phyloP scores from a whole-genome alignment of 2,113 vertebrate genomes.

The Notarius lentiginosus region DNA sequence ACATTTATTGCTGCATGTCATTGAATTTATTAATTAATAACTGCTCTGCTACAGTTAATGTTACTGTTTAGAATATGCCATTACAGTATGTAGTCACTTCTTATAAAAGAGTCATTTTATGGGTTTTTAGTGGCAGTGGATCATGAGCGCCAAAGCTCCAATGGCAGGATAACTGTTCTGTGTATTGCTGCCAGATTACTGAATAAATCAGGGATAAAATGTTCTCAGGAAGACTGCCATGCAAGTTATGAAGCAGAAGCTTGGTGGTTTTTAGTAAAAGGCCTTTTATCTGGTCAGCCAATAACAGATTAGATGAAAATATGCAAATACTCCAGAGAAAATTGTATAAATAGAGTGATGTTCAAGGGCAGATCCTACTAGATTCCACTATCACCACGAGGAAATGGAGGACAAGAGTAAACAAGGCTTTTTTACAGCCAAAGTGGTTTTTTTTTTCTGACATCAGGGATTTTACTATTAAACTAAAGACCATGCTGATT shows the following conservation, averaged over 20 bases:
- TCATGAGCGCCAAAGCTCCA: not conserved
- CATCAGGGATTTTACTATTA: not conserved
- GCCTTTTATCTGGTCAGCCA: not conserved
- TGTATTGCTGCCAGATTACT: slow-evolving; percentile 1
- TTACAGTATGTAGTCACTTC: not conserved
- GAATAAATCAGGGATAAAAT: not conserved
- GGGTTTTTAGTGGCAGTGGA: not conserved
- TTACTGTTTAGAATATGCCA: not conserved
- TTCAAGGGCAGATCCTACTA: not conserved
- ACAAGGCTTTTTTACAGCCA: not conserved
- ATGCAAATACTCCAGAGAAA: not conserved
- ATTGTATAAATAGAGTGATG: not conserved
- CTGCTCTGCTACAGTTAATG: not conserved
- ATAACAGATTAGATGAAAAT: not conserved
- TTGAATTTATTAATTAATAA: not conserved
- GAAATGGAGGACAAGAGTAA: not conserved
- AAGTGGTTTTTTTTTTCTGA: not conserved
- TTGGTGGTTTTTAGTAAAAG: not conserved
- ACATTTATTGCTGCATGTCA: not conserved
- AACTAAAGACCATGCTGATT: not conserved
- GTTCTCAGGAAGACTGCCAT: not conserved
- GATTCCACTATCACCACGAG: not conserved
- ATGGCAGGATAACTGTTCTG: not conserved
- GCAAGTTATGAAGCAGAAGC: not conserved
- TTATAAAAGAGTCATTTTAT: not conserved